Percentiles rank a stretch among this genome's conserved stretches.
Conservation (phyloP, 1,140 invertebrate genomes). For the Hylaeus volcanicus region DNA sequence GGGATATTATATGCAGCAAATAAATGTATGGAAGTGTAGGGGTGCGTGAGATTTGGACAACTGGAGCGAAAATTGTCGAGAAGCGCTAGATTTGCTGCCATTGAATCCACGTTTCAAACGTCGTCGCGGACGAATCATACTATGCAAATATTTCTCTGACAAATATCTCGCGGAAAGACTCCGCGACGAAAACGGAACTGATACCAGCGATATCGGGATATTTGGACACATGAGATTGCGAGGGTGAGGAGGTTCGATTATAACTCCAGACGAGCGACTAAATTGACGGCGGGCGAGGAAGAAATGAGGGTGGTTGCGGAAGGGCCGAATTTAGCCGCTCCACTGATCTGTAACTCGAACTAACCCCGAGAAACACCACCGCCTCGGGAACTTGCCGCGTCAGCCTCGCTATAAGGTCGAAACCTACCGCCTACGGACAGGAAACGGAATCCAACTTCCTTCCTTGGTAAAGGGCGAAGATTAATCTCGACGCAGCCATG, state of each 20-base stretch:
- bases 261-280: constrained; percentile 39
- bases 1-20: too few relatives aligned
- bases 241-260: constrained; percentile 25
- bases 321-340: constrained; percentile 77
- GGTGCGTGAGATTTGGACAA: too few relatives aligned
- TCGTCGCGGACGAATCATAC: constrained; percentile 23
- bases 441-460: constrained; percentile 78
- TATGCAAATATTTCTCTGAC: constrained; percentile 5
- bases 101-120: too few relatives aligned
- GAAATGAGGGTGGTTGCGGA: constrained; percentile 57
- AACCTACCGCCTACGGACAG: constrained; percentile 68
- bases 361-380: constrained; percentile 73
- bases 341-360: constrained; percentile 78
- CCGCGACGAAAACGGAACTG: not conserved
- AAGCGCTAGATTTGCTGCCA: too few relatives aligned
- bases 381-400: constrained; percentile 72
- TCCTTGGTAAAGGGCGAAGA: constrained; percentile 72
- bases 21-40: too few relatives aligned
- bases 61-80: too few relatives aligned
- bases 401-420: constrained; percentile 68
- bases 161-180: not conserved
- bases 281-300: constrained; percentile 38
- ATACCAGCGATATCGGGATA: constrained; percentile 8
- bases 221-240: not conserved
- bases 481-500: constrained; percentile 69